Conservation (phyloP, 2,113 vertebrate species). For the Zapus hudsonius region DNA sequence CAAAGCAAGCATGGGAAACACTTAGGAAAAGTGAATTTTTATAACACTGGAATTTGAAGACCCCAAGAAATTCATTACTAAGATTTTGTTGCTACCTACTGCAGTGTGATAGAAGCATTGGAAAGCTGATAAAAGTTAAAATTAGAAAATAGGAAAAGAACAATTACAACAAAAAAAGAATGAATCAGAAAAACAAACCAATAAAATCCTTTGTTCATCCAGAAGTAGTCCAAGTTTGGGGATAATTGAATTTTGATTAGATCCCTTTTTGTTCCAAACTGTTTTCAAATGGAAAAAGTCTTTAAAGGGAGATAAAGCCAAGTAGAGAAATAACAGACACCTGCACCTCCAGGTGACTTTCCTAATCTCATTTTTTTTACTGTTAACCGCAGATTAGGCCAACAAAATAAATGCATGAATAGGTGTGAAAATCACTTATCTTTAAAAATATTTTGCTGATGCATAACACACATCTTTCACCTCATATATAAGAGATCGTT, state of each 20-base stretch:
- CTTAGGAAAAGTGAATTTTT: neutral
- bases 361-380: neutral
- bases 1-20: neutral
- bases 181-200: neutral
- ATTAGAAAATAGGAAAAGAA: neutral
- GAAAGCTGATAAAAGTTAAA: conserved; percentile 19
- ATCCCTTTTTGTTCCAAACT: neutral
- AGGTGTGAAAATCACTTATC: too few relatives aligned
- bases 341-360: neutral
- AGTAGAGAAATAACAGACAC: neutral
- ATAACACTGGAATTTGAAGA: neutral
- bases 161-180: neutral
- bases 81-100: neutral
- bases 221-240: neutral
- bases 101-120: neutral
- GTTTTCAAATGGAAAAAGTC: neutral
- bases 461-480: too few relatives aligned
- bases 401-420: neutral
- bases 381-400: neutral
- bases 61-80: neutral
- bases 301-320: neutral
- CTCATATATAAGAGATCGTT: too few relatives aligned
- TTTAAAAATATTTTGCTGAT: too few relatives aligned
- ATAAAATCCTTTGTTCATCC: neutral
- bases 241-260: neutral